Evolutionary conservation across 2,888 invertebrate species (phyloP), one percentile per base, ranked within the genome.

Genomic region (Sesamia inferens): DNA sequence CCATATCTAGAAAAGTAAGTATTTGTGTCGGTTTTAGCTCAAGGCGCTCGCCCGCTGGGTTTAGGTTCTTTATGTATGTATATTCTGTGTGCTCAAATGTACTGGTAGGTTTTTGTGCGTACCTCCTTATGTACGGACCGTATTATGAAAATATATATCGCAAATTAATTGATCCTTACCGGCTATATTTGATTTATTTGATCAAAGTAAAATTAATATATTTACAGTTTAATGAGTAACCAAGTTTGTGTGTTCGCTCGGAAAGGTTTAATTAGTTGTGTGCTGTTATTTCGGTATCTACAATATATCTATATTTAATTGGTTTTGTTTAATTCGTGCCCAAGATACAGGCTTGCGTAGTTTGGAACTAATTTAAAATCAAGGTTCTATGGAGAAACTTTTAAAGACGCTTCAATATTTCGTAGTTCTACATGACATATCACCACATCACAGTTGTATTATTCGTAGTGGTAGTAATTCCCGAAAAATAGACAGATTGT

Each of bases 11-110:
- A 24, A 2, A 39, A 1, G 31, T 3, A n/a, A 44, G 54, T 81
- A 71, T 67, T 69, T 47, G 39, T 62, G 74, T 63, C 58, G 59
- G 68, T 74, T 82, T 51, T 70, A 74, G 75, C 78, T 80, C 83
- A 80, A 82, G 82, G 85, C 78, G 72, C 44, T 71, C 82, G 19
- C 85, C 85, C 74, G 76, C 82, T 82, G 85, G 14, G 85, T 48
- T 63, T 59, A 82, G 58, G 65, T 66, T 57, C 48, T 66, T 55
- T 66, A 68, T 66, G 63, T 71, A 71, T 64, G 42, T 31, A 31
- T 31, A 31, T 31, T 31, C 2, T 31, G 3, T 31, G 31, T 31
- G 31, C 31, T 31, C 31, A 31, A 31, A 31, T 31, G 31, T 63
- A 64, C 66, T 48, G 51, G 39, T 24, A 16, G 55, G 71, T 83